Conservation (phyloP, 2,113 vertebrate species). For the Gambusia affinis region DNA sequence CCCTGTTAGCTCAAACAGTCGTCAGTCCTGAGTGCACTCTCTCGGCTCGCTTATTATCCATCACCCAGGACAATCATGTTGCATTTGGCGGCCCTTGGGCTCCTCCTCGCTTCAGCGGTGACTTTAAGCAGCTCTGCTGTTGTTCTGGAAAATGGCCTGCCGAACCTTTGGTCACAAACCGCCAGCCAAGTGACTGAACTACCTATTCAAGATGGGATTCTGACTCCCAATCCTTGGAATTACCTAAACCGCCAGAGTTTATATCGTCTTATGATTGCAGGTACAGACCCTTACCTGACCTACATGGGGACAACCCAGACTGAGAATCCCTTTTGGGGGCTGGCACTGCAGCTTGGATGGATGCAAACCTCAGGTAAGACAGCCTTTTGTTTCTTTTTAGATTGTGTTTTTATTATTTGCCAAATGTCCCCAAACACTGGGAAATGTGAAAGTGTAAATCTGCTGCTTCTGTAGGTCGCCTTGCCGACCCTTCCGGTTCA, state of each 20-base stretch:
- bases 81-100: background rate
- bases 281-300: slow-evolving; percentile 80
- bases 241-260: slow-evolving; percentile 82
- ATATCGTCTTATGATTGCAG: slow-evolving; percentile 80
- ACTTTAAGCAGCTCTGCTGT: slow-evolving; percentile 47
- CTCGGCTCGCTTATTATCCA: slow-evolving; percentile 2
- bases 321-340: slow-evolving; percentile 85
- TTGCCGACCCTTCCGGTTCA: slow-evolving; percentile 64
- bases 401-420: background rate
- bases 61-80: slow-evolving; percentile 42
- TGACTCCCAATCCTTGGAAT: slow-evolving; percentile 82
- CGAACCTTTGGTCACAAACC: slow-evolving; percentile 79
- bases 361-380: slow-evolving; percentile 83
- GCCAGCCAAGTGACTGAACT: slow-evolving; percentile 69
- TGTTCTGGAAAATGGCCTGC: slow-evolving; percentile 64
- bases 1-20: too few relatives aligned
- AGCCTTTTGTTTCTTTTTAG: background rate
- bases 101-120: slow-evolving; percentile 44
- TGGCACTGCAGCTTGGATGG: slow-evolving; percentile 88
- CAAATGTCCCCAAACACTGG: background rate
- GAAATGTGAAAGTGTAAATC: background rate
- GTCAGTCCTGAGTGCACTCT: slow-evolving; percentile 13
- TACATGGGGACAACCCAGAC: slow-evolving; percentile 72
- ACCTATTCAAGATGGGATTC: slow-evolving; percentile 43
- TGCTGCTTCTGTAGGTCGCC: slow-evolving; percentile 55